Percentiles rank a stretch among this genome's conserved stretches.
Evolutionary conservation across 2,888 invertebrate genomes (phyloP).

Genomic region (Hedychridium roseum): DNA sequence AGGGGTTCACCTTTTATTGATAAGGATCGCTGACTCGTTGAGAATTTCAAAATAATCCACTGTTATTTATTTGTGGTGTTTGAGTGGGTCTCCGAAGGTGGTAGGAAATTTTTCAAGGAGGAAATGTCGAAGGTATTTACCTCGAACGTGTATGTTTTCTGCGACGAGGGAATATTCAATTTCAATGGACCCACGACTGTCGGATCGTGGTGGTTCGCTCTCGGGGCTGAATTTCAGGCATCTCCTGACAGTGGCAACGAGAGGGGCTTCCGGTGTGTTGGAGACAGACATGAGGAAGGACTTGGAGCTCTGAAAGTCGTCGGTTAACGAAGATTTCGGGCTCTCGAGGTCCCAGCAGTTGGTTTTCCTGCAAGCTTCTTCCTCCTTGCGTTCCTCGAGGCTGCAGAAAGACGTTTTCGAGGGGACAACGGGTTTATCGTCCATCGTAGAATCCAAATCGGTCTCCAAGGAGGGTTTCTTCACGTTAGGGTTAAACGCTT

Average conservation of each 20-base stretch:
- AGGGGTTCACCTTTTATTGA: too few species aligned
- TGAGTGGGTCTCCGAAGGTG: too few species aligned
- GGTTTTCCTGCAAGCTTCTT: constrained; percentile 34
- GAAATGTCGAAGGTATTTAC: too few species aligned
- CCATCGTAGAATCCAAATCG: constrained; percentile 51
- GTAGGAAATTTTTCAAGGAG: too few species aligned
- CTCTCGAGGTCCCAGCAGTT: constrained; percentile 55
- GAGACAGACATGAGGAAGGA: constrained; percentile 51
- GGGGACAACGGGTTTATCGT: constrained; percentile 31
- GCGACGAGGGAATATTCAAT: constrained; percentile 69
- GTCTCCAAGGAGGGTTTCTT: constrained; percentile 56
- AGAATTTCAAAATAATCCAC: too few species aligned
- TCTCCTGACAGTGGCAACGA: constrained; percentile 58
- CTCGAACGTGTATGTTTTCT: constrained; percentile 73
- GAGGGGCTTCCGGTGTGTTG: constrained; percentile 56
- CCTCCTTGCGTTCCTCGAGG: constrained; percentile 33
- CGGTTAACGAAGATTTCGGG: constrained; percentile 54
- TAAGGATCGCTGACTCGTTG: too few species aligned
- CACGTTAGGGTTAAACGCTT: constrained; percentile 57
- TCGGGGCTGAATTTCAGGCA: constrained; percentile 61
- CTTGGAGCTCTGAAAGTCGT: constrained; percentile 55
- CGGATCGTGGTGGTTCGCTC: constrained; percentile 38
- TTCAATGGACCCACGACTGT: constrained; percentile 69
- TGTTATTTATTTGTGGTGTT: too few species aligned
- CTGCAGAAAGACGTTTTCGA: constrained; percentile 32